A percentile compares a stretch with the other conserved stretches of the same genome.
phyloP scores from a whole-genome alignment of 2,113 vertebrate genomes.

The Erythrocebus patas region DNA sequence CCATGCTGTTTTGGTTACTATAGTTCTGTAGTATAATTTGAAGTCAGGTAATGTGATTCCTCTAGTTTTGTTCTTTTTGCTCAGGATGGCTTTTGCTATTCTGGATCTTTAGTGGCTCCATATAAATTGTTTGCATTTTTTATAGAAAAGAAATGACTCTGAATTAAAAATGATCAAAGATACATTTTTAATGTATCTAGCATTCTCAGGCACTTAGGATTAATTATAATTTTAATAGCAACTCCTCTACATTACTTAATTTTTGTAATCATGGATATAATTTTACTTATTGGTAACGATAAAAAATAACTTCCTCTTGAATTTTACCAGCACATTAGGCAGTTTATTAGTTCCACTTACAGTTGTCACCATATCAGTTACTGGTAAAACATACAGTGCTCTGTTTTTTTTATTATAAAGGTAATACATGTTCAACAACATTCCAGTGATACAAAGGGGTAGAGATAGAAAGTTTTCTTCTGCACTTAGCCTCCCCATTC shows the following conservation, averaged over 20 bases:
- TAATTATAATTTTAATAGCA: neutral
- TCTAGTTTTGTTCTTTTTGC: no score
- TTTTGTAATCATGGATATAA: slow-evolving; percentile 13
- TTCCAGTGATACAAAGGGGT: neutral
- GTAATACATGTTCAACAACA: slow-evolving; percentile 72
- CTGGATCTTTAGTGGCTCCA: no score
- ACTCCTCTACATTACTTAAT: neutral
- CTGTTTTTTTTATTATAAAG: neutral
- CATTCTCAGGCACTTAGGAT: neutral
- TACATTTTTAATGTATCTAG: neutral
- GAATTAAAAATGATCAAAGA: slow-evolving; percentile 4
- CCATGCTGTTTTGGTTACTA: no score
- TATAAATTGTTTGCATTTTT: slow-evolving; percentile 75
- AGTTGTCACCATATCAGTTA: neutral
- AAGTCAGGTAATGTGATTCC: no score
- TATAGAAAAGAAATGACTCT: slow-evolving; percentile 80
- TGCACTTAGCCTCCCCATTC: neutral
- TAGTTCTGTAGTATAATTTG: no score
- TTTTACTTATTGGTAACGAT: neutral
- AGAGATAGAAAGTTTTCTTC: neutral
- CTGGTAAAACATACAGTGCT: neutral
- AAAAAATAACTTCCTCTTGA: neutral
- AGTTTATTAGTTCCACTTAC: neutral
- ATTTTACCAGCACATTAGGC: neutral
- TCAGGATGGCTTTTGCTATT: no score